phyloP scores from a whole-genome alignment of 2,113 vertebrate genomes.

The Apodemus speciosus region DNA sequence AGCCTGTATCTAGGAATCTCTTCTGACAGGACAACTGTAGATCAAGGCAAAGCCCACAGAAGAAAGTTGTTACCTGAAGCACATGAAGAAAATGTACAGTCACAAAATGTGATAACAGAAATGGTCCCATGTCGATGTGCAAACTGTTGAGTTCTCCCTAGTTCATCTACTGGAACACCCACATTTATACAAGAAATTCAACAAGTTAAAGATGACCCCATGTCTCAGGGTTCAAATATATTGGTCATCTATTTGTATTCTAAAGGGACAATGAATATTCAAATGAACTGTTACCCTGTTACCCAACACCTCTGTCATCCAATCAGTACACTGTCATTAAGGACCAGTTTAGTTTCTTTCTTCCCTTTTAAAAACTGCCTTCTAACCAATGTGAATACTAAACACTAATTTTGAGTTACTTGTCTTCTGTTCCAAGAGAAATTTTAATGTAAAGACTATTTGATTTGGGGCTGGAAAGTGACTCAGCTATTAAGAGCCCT shows the following conservation, averaged over 20 bases:
- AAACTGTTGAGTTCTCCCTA: not conserved
- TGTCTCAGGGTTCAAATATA: not conserved
- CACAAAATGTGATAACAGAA: not conserved
- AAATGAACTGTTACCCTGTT: not conserved
- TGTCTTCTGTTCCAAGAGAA: not conserved
- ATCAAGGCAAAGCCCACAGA: not conserved
- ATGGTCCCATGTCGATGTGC: not conserved
- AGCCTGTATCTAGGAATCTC: not conserved
- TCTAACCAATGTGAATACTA: not conserved
- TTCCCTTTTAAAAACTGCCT: not conserved
- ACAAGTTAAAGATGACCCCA: not conserved
- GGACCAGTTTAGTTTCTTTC: conserved; percentile 14
- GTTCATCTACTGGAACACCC: not conserved
- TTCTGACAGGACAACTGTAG: not conserved
- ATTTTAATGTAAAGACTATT: not conserved
- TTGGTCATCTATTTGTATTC: not conserved
- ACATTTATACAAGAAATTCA: conserved; percentile 7
- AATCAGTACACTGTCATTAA: not conserved
- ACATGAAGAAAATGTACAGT: not conserved
- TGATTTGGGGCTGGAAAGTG: not conserved
- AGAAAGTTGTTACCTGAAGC: not conserved
- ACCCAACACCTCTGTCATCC: not conserved
- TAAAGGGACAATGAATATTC: not conserved
- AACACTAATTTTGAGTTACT: not conserved
- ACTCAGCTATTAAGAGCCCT: not conserved